These are phyloP conservation scores for Tetraneura akinire DNA, from an alignment of 1,140 invertebrate species.

Conservation along the genomic window DNA sequence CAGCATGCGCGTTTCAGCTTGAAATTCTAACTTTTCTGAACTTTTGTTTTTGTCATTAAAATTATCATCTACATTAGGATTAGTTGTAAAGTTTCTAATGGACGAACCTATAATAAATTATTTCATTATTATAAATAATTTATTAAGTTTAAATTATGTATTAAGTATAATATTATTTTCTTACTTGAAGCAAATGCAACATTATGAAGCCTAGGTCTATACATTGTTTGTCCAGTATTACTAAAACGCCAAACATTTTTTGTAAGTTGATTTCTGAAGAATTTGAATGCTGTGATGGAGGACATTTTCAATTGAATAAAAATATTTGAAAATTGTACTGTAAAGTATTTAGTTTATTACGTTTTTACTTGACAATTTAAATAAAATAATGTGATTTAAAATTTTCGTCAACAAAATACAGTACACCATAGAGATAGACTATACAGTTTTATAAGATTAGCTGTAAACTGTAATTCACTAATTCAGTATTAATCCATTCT, in stretches of 20 bases:
- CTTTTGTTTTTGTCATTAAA: not conserved
- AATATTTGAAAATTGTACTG: not conserved
- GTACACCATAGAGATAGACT: no score
- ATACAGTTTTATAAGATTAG: no score
- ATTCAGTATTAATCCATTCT: no score
- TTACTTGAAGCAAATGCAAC: not conserved
- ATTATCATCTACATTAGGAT: slow-evolving; percentile 1
- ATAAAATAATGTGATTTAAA: no score
- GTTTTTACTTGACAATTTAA: no score
- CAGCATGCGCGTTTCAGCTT: slow-evolving; percentile 93
- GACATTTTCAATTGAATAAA: slow-evolving; percentile 6
- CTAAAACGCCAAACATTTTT: slow-evolving; percentile 25
- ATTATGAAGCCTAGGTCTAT: no score
- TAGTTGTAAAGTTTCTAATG: slow-evolving; percentile 13
- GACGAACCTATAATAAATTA: slow-evolving; percentile 1
- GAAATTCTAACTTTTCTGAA: slow-evolving; percentile 70
- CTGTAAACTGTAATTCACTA: no score
- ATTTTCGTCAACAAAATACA: no score
- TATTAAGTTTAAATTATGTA: not conserved
- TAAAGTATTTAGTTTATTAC: no score
- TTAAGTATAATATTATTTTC: not conserved
- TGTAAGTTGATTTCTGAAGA: slow-evolving; percentile 2
- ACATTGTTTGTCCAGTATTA: not conserved
- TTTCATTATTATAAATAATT: not conserved
- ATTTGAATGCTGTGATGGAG: not conserved